Base-by-base conservation (phyloP, 2,113 vertebrate genomes). In the Pampusana beccarii region DNA sequence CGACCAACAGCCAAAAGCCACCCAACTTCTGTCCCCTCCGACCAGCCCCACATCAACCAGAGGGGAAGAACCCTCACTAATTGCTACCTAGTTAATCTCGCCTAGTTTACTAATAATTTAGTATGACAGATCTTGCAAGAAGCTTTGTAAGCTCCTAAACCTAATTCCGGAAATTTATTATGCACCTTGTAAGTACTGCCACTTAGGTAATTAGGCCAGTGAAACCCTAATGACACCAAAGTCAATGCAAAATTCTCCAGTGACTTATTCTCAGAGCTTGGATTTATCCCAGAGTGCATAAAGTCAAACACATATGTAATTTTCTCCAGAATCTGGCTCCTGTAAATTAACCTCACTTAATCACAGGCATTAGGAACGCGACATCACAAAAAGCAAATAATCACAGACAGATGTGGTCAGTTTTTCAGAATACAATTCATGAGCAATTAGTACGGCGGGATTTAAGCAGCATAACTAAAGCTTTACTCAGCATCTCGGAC, bases 361-460 rank as follows among this genome's bases (percentile, higher is more conserved):
- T 19, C 56, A n/a, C 48, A 18, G 44, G 62, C 77, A 10, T 7
- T 23, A 29, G 77, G 71, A 53, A 51, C 0, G n/a, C 4, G 34
- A 44, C 13, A 3, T 36, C 33, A 36, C 40, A 16, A 15, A 36
- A 58, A 62, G 50, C 61, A 46, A 70, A 72, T 26, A 65, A 28
- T 2, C 44, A 5, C 3, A 0, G 64, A 14, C 28, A 31, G 31
- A 40, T 16, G 19, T 2, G 38, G 72, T 21, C 58, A 12, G 31
- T 16, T 83, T 53, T 66, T 40, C n/a, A 24, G 65, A 28, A 36
- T 0, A 1, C 0, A 3, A 44, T 24, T 23, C 38, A 31, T 3
- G 15, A 1, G 2, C 12, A 15, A 36, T 70, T 34, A 56, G 40
- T 5, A 13, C 9, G 16, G 34, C 0, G 31, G 2, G 38, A 56